phyloP scores from a whole-genome alignment of 2,888 invertebrate species.

The Stenichneumon culpator region DNA sequence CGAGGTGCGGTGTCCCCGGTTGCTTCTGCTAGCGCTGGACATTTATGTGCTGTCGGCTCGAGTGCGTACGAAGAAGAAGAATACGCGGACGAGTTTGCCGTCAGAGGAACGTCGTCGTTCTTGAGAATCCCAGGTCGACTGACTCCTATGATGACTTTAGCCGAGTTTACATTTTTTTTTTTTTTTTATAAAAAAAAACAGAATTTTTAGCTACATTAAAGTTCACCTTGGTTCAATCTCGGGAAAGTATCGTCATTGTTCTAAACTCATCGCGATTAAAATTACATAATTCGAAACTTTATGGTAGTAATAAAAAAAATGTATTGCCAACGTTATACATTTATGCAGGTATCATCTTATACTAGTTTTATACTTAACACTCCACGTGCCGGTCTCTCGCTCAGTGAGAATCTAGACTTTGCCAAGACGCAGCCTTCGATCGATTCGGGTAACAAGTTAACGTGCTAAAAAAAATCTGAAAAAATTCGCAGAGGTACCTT shows the following conservation, averaged over 20 bases:
- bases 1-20: not conserved
- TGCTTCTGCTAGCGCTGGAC: conserved; percentile 18
- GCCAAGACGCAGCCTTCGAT: no score
- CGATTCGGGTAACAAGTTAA: no score
- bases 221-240: conserved; percentile 1
- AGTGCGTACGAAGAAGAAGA: conserved; percentile 2
- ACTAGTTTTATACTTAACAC: no score
- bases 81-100: conserved; percentile 5
- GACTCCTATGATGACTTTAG: conserved; percentile 18
- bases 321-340: no score
- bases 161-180: conserved; percentile 5
- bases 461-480: no score
- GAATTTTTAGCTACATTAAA: not conserved
- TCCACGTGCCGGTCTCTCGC: no score
- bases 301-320: not conserved
- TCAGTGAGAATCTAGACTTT: no score
- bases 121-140: conserved; percentile 5
- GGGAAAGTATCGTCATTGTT: not conserved
- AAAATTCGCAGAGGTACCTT: no score
- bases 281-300: not conserved
- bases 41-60: not conserved
- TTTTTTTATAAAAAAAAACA: not conserved
- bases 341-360: no score
- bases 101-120: conserved; percentile 17
- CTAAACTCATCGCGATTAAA: not conserved